Evolutionary conservation across 2,113 vertebrate genomes (phyloP).

Genomic region (Megaleporinus macrocephalus): DNA sequence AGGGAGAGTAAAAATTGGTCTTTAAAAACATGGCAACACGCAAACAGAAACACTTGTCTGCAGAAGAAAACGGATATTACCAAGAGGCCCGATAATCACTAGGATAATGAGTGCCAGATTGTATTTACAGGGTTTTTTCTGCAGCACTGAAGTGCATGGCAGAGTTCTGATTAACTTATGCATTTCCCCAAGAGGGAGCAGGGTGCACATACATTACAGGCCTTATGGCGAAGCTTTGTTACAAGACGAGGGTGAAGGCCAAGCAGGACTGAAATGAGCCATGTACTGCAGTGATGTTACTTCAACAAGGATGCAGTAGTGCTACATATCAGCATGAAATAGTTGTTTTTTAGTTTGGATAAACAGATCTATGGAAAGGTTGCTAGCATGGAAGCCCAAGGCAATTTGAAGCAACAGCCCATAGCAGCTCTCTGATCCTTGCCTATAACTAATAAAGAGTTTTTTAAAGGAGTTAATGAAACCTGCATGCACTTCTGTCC

Average conservation of each 20-base stretch:
- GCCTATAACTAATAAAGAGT: background rate
- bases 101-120: slow-evolving; percentile 46
- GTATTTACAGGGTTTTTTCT: slow-evolving; percentile 40
- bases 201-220: slow-evolving; percentile 8
- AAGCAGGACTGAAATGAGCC: slow-evolving; percentile 48
- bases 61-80: slow-evolving; percentile 43
- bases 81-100: slow-evolving; percentile 47
- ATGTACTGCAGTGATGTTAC: slow-evolving; percentile 50
- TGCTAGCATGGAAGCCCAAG: background rate
- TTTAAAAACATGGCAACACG: slow-evolving; percentile 32
- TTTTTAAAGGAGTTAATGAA: no score
- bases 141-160: slow-evolving; percentile 29
- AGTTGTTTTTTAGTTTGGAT: background rate
- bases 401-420: background rate
- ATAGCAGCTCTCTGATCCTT: background rate
- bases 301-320: background rate
- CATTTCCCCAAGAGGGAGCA: slow-evolving; percentile 4
- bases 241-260: background rate
- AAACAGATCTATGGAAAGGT: background rate
- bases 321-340: background rate
- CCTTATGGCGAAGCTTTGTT: background rate
- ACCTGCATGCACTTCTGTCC: background rate
- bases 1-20: slow-evolving; percentile 21
- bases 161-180: slow-evolving; percentile 47
- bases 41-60: slow-evolving; percentile 35